Evolutionary conservation across 2,888 invertebrate species (phyloP), one percentile per base, ranked within the genome.

Genomic region (Linnaemya tessellans): DNA sequence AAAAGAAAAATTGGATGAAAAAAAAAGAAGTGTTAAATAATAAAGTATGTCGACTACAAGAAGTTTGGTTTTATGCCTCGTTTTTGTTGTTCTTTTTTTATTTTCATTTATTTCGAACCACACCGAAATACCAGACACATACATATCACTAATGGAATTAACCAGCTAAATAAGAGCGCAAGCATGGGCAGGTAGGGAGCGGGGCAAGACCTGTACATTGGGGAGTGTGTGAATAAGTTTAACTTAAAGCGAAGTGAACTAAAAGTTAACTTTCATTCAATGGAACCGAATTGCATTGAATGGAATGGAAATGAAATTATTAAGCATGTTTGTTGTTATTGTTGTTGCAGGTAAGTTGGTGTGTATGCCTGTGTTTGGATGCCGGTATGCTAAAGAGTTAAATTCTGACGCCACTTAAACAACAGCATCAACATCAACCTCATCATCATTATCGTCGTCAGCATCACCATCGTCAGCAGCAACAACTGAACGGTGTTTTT

Each of bases 381-480:
- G 80, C 51, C 82, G 82, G 75, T 85, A 85, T 85, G 85, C 79
- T 82, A 82, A 85, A 85, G 82, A 82, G 82, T 85, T 82, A 71
- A 82, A 82, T 80, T 85, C 79, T 85, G 85, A 85, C 85, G 85
- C 85, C 82, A 85, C 85, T 85, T 73, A 30, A 84, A 84, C 15
- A 73, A 43, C 58, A 60, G 38, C 38, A 9, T 65, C 71, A 71
- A 7, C 60, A 73, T 79, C 58, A 64, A 13, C 68, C 10, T n/a
- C 43, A 43, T 13, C 71, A 71, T 30, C 41, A n/a, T 25, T 38
- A 74, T 73, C 43, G 18, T 46, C 70, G 20, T n/a, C 43, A 43
- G 25, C 71, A 71, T 30, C 41, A n/a, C 43, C 38, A 74, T 65
- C 43, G 46, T 22, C 70, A 30, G 41, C 38, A 65, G 58, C 67